Conservation (phyloP, 2,888 invertebrate species). For the Acanthosepion pharaonis region DNA sequence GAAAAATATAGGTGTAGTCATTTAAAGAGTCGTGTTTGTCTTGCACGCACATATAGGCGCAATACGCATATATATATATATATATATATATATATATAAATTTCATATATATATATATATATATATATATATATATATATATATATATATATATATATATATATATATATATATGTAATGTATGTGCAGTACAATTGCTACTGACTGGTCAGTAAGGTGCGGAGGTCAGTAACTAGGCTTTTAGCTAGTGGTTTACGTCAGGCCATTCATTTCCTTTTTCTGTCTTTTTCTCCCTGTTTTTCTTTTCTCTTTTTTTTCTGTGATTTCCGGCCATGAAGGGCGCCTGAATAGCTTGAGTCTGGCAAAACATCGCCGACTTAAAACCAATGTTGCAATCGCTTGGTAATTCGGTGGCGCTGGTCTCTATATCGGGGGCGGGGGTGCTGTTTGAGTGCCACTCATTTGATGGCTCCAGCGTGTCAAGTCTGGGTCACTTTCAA, state of each 20-base stretch:
- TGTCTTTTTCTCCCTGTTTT: not conserved
- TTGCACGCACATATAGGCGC: not conserved
- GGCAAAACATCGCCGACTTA: not conserved
- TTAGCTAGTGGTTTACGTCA: not conserved
- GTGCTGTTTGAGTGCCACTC: not conserved
- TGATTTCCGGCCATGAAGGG: slow-evolving; percentile 33
- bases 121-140: not conserved
- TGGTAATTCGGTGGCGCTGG: not conserved
- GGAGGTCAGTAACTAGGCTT: not conserved
- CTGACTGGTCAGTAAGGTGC: not conserved
- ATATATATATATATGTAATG: not conserved
- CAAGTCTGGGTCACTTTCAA: not conserved
- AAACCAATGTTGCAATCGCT: not conserved
- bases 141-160: too few relatives aligned
- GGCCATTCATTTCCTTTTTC: not conserved
- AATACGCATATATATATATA: not conserved
- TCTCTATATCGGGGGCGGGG: too few relatives aligned
- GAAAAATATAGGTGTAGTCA: not conserved
- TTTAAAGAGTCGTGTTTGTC: not conserved
- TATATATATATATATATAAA: not conserved
- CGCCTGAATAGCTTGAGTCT: not conserved
- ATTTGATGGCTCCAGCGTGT: not conserved
- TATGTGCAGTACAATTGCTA: not conserved
- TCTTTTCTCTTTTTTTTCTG: not conserved
- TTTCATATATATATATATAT: not conserved